These are phyloP conservation scores for Carassius gibelio DNA, from an alignment of 2,113 vertebrate species.

Conservation along the genomic window DNA sequence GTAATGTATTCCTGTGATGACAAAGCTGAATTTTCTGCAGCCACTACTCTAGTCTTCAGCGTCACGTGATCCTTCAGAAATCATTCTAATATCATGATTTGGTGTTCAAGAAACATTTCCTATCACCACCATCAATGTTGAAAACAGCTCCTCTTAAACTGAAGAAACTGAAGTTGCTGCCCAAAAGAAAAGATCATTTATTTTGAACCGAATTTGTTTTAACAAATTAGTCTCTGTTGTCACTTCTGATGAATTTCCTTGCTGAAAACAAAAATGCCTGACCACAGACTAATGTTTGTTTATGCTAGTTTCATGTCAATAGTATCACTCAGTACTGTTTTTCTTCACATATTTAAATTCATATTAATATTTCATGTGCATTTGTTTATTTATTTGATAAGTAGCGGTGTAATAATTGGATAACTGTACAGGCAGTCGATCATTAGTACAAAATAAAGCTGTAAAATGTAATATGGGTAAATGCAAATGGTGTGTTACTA, in stretches of 20 bases:
- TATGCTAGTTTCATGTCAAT: background rate
- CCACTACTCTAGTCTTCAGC: background rate
- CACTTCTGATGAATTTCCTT: background rate
- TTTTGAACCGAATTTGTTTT: too few relatives aligned
- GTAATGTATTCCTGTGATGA: too few relatives aligned
- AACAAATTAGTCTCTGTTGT: too few relatives aligned
- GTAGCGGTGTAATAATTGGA: background rate
- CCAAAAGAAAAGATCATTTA: too few relatives aligned
- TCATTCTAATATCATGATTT: background rate
- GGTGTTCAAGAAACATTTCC: background rate
- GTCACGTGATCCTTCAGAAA: background rate
- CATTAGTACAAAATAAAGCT: background rate
- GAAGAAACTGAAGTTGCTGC: too few relatives aligned
- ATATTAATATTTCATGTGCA: background rate
- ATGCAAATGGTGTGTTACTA: conserved; percentile 33
- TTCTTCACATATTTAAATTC: background rate
- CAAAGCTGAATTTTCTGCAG: too few relatives aligned
- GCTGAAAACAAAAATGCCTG: background rate
- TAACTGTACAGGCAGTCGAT: background rate
- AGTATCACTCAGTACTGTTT: background rate
- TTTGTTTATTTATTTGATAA: background rate
- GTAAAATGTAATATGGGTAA: background rate
- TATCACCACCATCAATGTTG: too few relatives aligned
- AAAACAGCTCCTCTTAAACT: too few relatives aligned
- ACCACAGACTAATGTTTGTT: background rate